Percentiles rank a stretch among this genome's conserved stretches.
These are phyloP conservation scores for Rhabdomys pumilio DNA, from an alignment of 2,797 vertebrate genomes.

Conservation along the genomic window DNA sequence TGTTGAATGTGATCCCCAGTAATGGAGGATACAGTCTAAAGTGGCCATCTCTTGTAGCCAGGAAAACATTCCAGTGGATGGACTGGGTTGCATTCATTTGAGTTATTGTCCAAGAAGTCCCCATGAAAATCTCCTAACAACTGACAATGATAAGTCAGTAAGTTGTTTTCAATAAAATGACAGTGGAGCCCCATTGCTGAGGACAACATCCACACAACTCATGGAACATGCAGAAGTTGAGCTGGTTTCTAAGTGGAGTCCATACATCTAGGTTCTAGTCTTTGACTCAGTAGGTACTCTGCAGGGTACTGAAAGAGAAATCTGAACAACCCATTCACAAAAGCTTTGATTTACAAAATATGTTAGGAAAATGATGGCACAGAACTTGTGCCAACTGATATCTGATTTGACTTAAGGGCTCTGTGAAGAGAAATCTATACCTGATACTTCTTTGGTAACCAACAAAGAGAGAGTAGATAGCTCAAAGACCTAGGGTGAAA, in stretches of 20 bases:
- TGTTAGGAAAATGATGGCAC: neutral
- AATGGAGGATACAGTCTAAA: neutral
- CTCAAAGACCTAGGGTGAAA: neutral
- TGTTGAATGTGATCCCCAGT: neutral
- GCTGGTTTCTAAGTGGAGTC: neutral
- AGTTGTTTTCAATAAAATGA: neutral
- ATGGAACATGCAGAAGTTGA: neutral
- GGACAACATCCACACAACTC: neutral
- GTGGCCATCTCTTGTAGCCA: neutral
- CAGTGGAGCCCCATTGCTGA: neutral
- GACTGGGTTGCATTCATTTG: neutral
- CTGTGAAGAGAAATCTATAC: neutral
- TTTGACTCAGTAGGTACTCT: neutral
- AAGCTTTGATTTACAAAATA: neutral
- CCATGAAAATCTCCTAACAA: neutral
- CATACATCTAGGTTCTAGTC: neutral
- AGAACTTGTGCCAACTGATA: neutral
- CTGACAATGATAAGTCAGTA: neutral
- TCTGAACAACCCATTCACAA: neutral
- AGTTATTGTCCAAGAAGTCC: neutral
- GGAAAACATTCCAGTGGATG: neutral
- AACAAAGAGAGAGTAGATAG: neutral
- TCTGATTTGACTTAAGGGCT: neutral
- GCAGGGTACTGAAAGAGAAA: neutral
- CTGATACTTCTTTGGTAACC: neutral